Percentiles rank a stretch among this genome's conserved stretches.
Conservation (phyloP, 2,797 vertebrate genomes). For the Hypotaenidia okinawae region DNA sequence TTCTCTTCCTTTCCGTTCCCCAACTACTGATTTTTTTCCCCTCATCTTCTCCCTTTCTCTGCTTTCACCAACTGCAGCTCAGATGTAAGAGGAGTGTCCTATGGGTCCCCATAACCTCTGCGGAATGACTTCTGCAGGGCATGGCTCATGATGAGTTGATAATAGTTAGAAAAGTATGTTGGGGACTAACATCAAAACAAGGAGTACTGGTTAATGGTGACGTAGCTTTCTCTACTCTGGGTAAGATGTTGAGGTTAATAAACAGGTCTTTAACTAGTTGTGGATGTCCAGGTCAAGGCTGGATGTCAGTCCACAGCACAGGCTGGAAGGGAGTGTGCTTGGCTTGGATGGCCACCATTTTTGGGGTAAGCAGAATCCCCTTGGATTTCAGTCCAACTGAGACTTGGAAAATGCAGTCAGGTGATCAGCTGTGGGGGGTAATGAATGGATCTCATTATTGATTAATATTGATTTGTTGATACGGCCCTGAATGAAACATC, state of each 20-base stretch:
- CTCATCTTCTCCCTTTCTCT: constrained; percentile 26
- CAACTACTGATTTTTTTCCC: not conserved
- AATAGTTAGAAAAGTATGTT: not conserved
- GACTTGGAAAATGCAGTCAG: not conserved
- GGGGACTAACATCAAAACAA: not conserved
- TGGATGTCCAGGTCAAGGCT: not conserved
- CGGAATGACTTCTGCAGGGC: not conserved
- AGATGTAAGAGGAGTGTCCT: not conserved
- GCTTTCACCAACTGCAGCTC: not conserved
- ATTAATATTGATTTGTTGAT: constrained; percentile 22
- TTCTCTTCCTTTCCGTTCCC: constrained; percentile 67
- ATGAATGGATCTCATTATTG: not conserved
- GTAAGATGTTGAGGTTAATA: not conserved
- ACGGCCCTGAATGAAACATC: not conserved
- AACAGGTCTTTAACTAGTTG: not conserved
- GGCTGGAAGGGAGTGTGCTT: not conserved
- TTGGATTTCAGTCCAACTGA: not conserved
- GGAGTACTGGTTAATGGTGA: not conserved
- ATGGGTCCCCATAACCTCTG: not conserved
- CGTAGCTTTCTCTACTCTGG: not conserved
- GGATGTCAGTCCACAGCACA: not conserved
- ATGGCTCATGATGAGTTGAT: not conserved
- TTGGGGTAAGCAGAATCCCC: not conserved
- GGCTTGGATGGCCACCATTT: not conserved
- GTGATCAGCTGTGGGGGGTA: not conserved